These are phyloP conservation scores for Engraulis encrasicolus DNA, from an alignment of 2,113 vertebrate species.

Conservation along the genomic window DNA sequence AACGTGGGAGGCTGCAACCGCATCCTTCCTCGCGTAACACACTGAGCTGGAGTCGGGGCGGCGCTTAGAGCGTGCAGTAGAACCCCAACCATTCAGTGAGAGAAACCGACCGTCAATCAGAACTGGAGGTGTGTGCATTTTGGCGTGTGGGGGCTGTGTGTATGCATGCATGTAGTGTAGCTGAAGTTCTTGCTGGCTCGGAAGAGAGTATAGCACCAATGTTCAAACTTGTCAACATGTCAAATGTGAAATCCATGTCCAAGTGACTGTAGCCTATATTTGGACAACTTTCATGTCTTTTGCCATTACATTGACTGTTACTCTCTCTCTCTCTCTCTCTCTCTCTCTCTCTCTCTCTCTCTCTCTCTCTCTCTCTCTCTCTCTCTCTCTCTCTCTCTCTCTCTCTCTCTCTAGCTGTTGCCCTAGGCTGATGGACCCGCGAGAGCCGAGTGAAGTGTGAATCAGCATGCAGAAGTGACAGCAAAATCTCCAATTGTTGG, in stretches of 20 bases:
- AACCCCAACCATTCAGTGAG: conserved; percentile 18
- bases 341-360: not conserved
- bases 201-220: not conserved
- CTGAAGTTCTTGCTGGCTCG: not conserved
- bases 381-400: not conserved
- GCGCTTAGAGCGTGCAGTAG: conserved; percentile 34
- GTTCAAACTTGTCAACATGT: not conserved
- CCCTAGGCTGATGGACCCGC: not conserved
- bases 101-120: conserved; percentile 35
- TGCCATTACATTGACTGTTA: not conserved
- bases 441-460: not conserved
- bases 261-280: not conserved
- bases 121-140: not conserved
- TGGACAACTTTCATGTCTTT: not conserved
- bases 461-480: conserved; percentile 15
- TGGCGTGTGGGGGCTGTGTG: not conserved
- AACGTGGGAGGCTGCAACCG: conserved; percentile 40
- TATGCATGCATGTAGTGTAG: conserved; percentile 8
- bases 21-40: conserved; percentile 18
- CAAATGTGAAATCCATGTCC: not conserved
- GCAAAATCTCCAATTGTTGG: not conserved
- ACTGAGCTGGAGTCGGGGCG: conserved; percentile 38
- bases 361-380: not conserved
- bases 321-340: not conserved
- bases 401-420: not conserved